Conservation (phyloP, 2,797 vertebrate species). For the Megaceryle alcyon region DNA sequence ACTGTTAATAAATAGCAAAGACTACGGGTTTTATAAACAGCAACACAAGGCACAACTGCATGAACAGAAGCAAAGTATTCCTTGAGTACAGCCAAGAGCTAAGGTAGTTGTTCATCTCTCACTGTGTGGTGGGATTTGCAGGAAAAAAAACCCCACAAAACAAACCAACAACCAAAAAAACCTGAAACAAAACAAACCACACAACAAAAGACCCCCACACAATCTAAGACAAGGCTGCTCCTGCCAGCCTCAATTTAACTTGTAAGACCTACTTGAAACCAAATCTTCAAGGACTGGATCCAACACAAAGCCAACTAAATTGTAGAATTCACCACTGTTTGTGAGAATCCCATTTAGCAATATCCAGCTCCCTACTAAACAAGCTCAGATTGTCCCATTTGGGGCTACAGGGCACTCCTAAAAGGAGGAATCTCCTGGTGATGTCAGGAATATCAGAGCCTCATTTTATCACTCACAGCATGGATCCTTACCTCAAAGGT, state of each 20-base stretch:
- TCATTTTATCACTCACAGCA: background rate
- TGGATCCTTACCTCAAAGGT: slow-evolving; percentile 87
- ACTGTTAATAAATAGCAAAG: background rate
- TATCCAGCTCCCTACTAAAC: background rate
- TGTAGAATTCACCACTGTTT: background rate
- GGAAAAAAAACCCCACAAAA: background rate
- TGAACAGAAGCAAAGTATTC: background rate
- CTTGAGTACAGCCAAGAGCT: background rate
- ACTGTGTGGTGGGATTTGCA: background rate
- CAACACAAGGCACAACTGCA: background rate
- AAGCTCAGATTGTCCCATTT: background rate
- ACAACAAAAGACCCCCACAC: no score
- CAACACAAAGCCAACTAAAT: background rate
- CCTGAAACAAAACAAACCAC: background rate
- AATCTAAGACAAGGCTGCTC: background rate
- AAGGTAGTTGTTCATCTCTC: background rate
- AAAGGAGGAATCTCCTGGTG: background rate
- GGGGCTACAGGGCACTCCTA: background rate
- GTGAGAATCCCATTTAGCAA: background rate
- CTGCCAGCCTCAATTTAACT: background rate
- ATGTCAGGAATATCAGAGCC: background rate
- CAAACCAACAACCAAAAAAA: no score
- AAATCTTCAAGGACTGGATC: background rate
- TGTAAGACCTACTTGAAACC: background rate
- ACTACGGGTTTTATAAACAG: background rate